Conservation (phyloP, 2,113 vertebrate species). For the Hippocampus mohnikei region DNA sequence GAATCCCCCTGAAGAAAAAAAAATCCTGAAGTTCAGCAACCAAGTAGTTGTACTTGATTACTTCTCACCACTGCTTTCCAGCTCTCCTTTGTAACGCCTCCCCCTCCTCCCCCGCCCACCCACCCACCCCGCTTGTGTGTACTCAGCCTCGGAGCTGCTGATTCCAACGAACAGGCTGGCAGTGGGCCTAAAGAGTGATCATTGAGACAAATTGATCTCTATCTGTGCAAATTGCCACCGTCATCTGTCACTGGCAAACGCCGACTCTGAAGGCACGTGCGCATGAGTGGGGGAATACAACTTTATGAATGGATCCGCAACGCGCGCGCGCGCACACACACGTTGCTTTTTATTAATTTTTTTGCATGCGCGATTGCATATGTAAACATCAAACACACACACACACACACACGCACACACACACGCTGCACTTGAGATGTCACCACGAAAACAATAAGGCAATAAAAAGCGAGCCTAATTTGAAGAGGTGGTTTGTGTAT, state of each 20-base stretch:
- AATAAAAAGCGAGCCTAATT: background rate
- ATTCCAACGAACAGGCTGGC: constrained; percentile 72
- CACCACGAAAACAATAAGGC: background rate
- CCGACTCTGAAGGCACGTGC: constrained; percentile 69
- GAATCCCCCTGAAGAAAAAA: background rate
- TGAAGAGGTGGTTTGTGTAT: background rate
- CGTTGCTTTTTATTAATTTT: background rate
- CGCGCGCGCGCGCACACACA: background rate
- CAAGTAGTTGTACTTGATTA: background rate
- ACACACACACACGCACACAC: background rate
- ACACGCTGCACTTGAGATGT: background rate
- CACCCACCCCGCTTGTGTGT: constrained; percentile 36
- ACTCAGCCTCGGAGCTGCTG: constrained; percentile 31
- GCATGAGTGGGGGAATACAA: constrained; percentile 58
- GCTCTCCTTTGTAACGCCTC: constrained; percentile 24
- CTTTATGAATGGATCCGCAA: constrained; percentile 25
- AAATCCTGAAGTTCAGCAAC: background rate
- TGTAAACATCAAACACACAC: background rate
- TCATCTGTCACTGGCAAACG: constrained; percentile 96
- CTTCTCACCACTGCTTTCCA: background rate
- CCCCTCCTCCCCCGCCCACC: no score
- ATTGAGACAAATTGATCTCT: constrained; percentile 99
- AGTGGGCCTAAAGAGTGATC: constrained; percentile 93
- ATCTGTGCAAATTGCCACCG: constrained; percentile 95
- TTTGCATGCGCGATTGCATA: background rate